These are phyloP conservation scores for Muscidifurax raptorellus DNA, from an alignment of 1,140 invertebrate species.

Conservation along the genomic window DNA sequence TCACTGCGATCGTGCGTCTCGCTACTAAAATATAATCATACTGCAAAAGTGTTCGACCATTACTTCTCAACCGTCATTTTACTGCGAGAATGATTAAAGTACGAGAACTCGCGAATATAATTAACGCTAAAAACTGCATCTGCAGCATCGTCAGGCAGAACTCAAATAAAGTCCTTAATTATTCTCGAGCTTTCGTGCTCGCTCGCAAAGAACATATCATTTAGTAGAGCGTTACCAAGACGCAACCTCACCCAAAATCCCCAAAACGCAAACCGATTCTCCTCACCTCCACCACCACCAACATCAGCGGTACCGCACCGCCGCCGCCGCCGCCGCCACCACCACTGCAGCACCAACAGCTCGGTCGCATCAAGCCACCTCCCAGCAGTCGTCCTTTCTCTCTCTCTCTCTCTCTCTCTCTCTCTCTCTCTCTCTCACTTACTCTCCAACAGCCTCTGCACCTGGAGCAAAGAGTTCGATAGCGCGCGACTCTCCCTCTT, in stretches of 20 bases:
- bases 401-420: background rate
- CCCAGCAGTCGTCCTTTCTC: background rate
- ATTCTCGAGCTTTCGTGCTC: background rate
- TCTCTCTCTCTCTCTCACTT: no score
- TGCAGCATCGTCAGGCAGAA: no score
- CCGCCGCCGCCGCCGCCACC: no score
- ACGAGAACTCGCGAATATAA: no score
- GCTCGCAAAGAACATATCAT: background rate
- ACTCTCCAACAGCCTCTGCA: background rate
- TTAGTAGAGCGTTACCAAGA: background rate
- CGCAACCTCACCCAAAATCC: background rate
- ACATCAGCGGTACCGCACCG: background rate
- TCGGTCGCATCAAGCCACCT: background rate
- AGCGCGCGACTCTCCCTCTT: background rate
- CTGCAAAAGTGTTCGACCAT: no score
- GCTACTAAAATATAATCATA: no score
- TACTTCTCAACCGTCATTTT: no score
- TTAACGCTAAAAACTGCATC: background rate
- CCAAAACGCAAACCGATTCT: conserved; percentile 1
- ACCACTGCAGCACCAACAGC: background rate
- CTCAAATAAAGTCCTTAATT: background rate
- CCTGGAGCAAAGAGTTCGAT: conserved; percentile 20
- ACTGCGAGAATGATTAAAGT: no score
- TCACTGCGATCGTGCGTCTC: no score
- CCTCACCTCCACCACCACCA: background rate